Conservation (phyloP, 2,113 vertebrate genomes). For the Oncorhynchus nerka region DNA sequence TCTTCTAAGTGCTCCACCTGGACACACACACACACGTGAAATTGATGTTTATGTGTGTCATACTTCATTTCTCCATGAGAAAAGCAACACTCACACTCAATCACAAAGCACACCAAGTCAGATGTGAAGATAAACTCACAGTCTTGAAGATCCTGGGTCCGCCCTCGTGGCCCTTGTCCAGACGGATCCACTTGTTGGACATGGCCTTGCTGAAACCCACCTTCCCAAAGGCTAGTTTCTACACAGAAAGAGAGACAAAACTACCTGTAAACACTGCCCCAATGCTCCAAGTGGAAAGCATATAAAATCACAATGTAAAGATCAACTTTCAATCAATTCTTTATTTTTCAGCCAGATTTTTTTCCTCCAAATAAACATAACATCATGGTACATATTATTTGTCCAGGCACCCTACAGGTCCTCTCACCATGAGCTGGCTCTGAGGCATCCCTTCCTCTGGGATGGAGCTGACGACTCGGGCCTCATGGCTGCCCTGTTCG, state of each 20-base stretch:
- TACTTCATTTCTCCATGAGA: not conserved
- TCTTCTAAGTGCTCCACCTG: conserved; percentile 84
- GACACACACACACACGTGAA: not conserved
- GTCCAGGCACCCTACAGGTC: not conserved
- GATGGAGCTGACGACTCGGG: conserved; percentile 79
- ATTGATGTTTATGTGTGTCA: not conserved
- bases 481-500: conserved; percentile 88
- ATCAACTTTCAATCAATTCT: not conserved
- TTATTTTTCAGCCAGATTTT: not conserved
- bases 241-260: conserved; percentile 6
- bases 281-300: not conserved
- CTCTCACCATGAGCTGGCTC: conserved; percentile 84
- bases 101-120: not conserved
- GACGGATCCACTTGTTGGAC: conserved; percentile 92
- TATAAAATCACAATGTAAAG: not conserved
- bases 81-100: not conserved
- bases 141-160: conserved; percentile 79
- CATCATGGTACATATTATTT: not conserved
- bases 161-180: conserved; percentile 82
- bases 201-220: conserved; percentile 97
- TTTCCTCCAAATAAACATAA: not conserved
- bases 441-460: conserved; percentile 81
- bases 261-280: no score
- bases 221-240: conserved; percentile 87
- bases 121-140: conserved; percentile 60